Base-by-base conservation (phyloP, 2,888 invertebrate genomes). In the Dicyrtomina minuta region DNA sequence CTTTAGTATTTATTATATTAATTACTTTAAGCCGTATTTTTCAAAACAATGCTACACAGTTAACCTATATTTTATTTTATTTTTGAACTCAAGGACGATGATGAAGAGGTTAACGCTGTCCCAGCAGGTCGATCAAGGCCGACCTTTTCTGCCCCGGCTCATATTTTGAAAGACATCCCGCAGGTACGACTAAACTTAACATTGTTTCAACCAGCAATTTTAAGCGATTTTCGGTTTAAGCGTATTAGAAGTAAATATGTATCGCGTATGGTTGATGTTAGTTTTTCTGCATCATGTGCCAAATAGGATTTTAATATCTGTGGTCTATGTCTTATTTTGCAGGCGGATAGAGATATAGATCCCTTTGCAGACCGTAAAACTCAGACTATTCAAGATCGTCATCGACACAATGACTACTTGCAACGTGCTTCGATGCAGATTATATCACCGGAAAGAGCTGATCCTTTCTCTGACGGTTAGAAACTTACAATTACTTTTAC, bases 381-480 rank as follows among this genome's bases (percentile, higher is more conserved):
- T 68, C 92, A 93, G 56, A 96, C 94, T 17, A 94, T 98, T 81
- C 93, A 93, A 0, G 97, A 98, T 79, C 87, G 96, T 77, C 97
- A 98, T 84, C 68, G 73, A 10, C 71, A 74, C 56, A 96, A 97
- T 88, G 97, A 98, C 81, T 99, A 99, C 81, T 87, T 93, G 68
- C 87, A 8, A 5, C 87, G 94, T 72, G 70, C 68, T 13, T 55
- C 68, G 8, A 86, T 91, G 82, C 90, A 93, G 87, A 91, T 91
- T 74, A 96, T 99, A 80, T 99, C 99, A 4, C 99, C 99, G 0
- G 97, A 96, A 81, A 87, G 99, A 80, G 89, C 91, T 77, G 99
- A 99, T 86, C 96, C 96, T 43, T 99, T 99, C 86, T 94, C 96
- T 80, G 95, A 96, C 87, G 96, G 96, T 95, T 86, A 84, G 88